Percentiles rank a stretch among this genome's conserved stretches.
These are phyloP conservation scores for Drosophila busckii DNA, from an alignment of 1,140 invertebrate species.

Conservation along the genomic window DNA sequence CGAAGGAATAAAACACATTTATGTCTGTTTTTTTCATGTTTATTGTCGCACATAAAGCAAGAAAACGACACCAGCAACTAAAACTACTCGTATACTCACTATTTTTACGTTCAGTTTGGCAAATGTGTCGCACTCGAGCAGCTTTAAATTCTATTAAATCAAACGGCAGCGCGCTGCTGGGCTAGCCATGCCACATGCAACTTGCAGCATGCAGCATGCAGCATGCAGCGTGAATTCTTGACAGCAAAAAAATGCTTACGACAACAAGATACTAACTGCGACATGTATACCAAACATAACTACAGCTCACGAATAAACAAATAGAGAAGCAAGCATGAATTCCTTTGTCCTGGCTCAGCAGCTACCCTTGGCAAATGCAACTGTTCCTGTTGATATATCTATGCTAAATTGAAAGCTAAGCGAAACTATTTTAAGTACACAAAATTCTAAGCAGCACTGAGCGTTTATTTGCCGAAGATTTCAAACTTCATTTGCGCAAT, in stretches of 20 bases:
- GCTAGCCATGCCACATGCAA: conserved; percentile 1
- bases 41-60: conserved; percentile 74
- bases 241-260: conserved; percentile 48
- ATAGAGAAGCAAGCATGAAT: too few species aligned
- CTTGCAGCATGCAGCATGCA: neutral
- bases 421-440: too few species aligned
- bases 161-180: conserved; percentile 7
- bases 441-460: too few species aligned
- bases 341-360: too few species aligned
- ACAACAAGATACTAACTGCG: conserved; percentile 52
- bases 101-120: conserved; percentile 71
- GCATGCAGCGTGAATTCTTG: neutral
- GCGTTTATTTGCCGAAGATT: too few species aligned
- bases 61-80: conserved; percentile 33
- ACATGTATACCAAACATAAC: conserved; percentile 28
- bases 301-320: conserved; percentile 35
- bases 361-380: too few species aligned
- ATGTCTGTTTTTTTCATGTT: conserved; percentile 74
- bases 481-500: too few species aligned
- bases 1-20: conserved; percentile 54
- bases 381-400: too few species aligned
- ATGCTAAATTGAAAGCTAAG: too few species aligned
- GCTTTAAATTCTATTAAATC: conserved; percentile 76
- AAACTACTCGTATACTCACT: conserved; percentile 26
- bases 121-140: conserved; percentile 45